A percentile compares a stretch with the other conserved stretches of the same genome.
Evolutionary conservation across 2,888 invertebrate species (phyloP).

Genomic region (Coelopa pilipes): DNA sequence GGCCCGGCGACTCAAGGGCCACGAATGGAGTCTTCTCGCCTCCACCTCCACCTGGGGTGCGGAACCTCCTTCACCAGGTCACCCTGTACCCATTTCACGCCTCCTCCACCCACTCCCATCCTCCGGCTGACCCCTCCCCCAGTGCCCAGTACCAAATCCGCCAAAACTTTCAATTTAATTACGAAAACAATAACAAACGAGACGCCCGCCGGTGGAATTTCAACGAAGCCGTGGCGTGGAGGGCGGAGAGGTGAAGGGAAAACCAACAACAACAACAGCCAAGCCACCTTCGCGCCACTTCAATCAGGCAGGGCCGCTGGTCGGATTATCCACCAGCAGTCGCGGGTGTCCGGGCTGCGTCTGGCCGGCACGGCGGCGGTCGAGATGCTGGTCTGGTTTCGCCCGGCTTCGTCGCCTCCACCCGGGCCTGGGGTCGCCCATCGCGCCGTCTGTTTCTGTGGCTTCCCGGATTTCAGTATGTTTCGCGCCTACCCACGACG

Average conservation of each 20-base stretch:
- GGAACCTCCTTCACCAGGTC: no score
- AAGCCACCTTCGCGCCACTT: conserved; percentile 10
- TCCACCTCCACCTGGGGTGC: no score
- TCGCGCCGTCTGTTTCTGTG: no score
- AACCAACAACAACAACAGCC: neutral
- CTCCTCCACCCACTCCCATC: no score
- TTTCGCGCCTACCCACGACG: no score
- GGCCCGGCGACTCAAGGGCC: neutral
- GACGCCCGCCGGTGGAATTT: neutral
- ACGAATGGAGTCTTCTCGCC: neutral
- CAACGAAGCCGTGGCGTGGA: neutral
- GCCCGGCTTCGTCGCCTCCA: neutral
- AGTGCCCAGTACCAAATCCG: neutral
- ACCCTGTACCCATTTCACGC: no score
- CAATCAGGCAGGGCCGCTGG: conserved; percentile 9
- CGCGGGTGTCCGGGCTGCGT: neutral
- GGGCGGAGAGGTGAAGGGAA: neutral
- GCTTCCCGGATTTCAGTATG: no score
- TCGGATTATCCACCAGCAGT: neutral
- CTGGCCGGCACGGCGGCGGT: no score
- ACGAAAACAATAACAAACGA: conserved; percentile 6
- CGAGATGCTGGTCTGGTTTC: neutral
- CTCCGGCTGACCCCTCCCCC: no score
- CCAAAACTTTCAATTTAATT: conserved; percentile 14
- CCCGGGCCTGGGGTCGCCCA: no score